A percentile compares a stretch with the other conserved stretches of the same genome.
Evolutionary conservation across 2,888 invertebrate genomes (phyloP).

Genomic region (Cristatella mucedo): DNA sequence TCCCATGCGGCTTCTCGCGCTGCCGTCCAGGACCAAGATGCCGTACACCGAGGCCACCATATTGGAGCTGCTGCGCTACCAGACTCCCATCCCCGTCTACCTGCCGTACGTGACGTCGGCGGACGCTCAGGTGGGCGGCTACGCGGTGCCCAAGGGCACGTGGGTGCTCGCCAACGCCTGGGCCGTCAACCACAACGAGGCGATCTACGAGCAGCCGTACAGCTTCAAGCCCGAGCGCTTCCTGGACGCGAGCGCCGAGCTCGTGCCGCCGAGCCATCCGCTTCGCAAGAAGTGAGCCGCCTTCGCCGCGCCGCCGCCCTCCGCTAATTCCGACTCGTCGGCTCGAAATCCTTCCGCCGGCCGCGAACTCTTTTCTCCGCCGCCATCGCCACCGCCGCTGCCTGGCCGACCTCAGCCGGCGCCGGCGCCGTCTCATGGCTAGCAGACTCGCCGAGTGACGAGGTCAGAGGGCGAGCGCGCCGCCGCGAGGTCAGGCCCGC

Average conservation of each 20-base stretch:
- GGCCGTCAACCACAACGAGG: slow-evolving; percentile 12
- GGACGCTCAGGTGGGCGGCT: slow-evolving; percentile 17
- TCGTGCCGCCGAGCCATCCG: slow-evolving; percentile 9
- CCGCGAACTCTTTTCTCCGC: too few species aligned
- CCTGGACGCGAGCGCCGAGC: slow-evolving; percentile 7
- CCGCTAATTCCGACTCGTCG: too few species aligned
- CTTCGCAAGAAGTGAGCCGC: slow-evolving; percentile 9
- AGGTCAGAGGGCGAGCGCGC: too few species aligned
- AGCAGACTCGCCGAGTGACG: too few species aligned
- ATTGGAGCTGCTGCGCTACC: slow-evolving; percentile 15
- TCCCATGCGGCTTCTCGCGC: neutral
- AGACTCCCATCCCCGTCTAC: slow-evolving; percentile 22
- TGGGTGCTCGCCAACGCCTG: slow-evolving; percentile 11
- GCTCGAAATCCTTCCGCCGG: too few species aligned
- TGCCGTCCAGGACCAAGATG: slow-evolving; percentile 15
- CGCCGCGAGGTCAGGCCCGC: too few species aligned
- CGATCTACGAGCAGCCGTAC: slow-evolving; percentile 9
- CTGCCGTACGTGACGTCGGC: slow-evolving; percentile 20
- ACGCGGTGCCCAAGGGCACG: slow-evolving; percentile 5
- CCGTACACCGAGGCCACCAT: slow-evolving; percentile 18
- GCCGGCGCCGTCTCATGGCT: too few species aligned
- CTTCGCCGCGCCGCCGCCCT: too few species aligned
- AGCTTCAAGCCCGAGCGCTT: slow-evolving; percentile 11
- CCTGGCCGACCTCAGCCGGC: too few species aligned
- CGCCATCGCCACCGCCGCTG: too few species aligned